Percentiles rank a stretch among this genome's conserved stretches.
These are phyloP conservation scores for Drosophila repleta DNA, from an alignment of 1,140 invertebrate species.

Conservation along the genomic window DNA sequence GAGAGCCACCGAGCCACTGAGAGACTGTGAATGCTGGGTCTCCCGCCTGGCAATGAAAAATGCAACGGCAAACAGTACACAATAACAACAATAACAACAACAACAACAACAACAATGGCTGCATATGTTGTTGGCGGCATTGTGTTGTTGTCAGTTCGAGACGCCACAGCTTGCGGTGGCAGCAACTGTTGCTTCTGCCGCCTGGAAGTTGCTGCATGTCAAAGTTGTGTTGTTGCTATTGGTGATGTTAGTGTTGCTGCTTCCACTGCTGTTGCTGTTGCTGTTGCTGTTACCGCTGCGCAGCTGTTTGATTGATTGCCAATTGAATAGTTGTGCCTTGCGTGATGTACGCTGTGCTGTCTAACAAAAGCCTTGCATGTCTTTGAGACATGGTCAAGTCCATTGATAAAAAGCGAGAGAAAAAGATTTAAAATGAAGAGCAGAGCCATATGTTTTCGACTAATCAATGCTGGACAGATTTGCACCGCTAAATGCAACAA, in stretches of 20 bases:
- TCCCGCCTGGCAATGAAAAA: slow-evolving; percentile 69
- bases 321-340: slow-evolving; percentile 62
- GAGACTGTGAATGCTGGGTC: slow-evolving; percentile 35
- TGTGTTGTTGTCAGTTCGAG: slow-evolving; percentile 67
- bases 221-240: slow-evolving; percentile 57
- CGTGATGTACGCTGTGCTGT: slow-evolving; percentile 47
- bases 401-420: slow-evolving; percentile 43
- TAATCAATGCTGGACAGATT: slow-evolving; percentile 55
- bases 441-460: slow-evolving; percentile 43
- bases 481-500: slow-evolving; percentile 50
- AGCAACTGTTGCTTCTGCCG: slow-evolving; percentile 74
- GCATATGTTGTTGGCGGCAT: slow-evolving; percentile 53
- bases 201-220: slow-evolving; percentile 71
- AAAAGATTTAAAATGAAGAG: neutral
- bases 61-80: slow-evolving; percentile 35
- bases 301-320: slow-evolving; percentile 83
- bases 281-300: slow-evolving; percentile 50
- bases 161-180: slow-evolving; percentile 72
- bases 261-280: slow-evolving; percentile 43
- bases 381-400: slow-evolving; percentile 38
- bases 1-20: slow-evolving; percentile 16
- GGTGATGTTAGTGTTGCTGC: slow-evolving; percentile 49
- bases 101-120: slow-evolving; percentile 31
- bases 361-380: slow-evolving; percentile 69
- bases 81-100: slow-evolving; percentile 32